These are phyloP conservation scores for Drosophila navojoa DNA, from an alignment of 1,140 invertebrate genomes.

Conservation along the genomic window DNA sequence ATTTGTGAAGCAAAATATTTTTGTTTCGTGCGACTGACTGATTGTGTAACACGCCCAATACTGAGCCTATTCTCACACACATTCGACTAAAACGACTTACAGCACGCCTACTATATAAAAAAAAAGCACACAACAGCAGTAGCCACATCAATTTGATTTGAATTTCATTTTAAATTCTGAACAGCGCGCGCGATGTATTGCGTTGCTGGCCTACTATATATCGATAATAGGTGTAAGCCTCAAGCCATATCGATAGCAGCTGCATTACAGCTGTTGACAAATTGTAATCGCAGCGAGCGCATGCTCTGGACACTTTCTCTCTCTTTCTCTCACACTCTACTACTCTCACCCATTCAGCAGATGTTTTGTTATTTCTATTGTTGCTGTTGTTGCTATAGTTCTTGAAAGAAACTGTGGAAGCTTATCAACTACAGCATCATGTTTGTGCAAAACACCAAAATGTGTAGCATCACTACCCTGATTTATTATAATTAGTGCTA, in stretches of 20 bases:
- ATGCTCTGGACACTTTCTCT: constrained; percentile 23
- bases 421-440: constrained; percentile 22
- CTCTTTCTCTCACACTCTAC: neutral
- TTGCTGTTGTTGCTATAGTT: neutral
- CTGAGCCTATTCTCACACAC: neutral
- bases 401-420: neutral
- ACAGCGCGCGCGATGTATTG: neutral
- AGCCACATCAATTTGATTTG: too few relatives aligned
- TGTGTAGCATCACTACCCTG: too few relatives aligned
- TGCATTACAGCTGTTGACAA: constrained; percentile 23
- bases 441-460: constrained; percentile 1
- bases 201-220: neutral
- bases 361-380: constrained; percentile 7
- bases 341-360: neutral
- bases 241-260: neutral
- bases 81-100: neutral
- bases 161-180: constrained; percentile 1
- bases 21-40: constrained; percentile 28
- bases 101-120: constrained; percentile 20
- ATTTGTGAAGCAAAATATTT: constrained; percentile 1
- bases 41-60: constrained; percentile 29
- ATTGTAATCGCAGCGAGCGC: constrained; percentile 27
- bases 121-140: too few relatives aligned
- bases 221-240: too few relatives aligned
- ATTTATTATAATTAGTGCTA: neutral